Evolutionary conservation across 2,797 vertebrate genomes (phyloP).

Genomic region (Coccyzus lansbergi): DNA sequence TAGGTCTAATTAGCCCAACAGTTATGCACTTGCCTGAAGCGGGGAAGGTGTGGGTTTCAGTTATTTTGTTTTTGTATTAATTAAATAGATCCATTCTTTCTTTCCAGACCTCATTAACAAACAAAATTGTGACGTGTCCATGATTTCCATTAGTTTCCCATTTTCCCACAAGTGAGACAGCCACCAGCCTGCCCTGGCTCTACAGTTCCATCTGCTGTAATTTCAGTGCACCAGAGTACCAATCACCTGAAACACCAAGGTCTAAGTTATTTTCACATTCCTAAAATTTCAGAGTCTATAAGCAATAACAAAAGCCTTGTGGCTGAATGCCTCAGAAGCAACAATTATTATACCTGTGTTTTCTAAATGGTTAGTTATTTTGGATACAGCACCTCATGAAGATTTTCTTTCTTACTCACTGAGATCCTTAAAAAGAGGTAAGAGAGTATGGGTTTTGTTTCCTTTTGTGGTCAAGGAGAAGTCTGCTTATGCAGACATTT

Average conservation of each 20-base stretch:
- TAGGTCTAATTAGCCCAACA: not conserved
- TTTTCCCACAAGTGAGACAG: fast-evolving
- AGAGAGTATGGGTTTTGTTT: not conserved
- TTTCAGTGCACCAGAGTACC: not conserved
- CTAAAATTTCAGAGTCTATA: not conserved
- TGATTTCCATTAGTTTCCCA: not conserved
- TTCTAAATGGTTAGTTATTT: not conserved
- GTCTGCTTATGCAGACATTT: not conserved
- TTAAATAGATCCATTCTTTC: not conserved
- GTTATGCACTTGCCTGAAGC: not conserved
- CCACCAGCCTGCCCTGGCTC: not conserved
- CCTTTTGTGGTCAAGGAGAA: not conserved
- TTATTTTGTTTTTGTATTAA: not conserved
- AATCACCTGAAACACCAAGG: not conserved
- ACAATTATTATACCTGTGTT: not conserved
- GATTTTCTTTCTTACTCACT: not conserved
- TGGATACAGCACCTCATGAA: not conserved
- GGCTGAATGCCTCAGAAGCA: not conserved
- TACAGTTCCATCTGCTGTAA: not conserved
- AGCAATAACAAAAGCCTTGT: not conserved
- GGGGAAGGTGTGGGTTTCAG: not conserved
- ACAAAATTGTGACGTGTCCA: not conserved
- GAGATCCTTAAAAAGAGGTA: not conserved
- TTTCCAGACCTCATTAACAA: not conserved
- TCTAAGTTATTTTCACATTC: not conserved